phyloP scores from a whole-genome alignment of 1,140 invertebrate genomes.

The Drosophila cardini region DNA sequence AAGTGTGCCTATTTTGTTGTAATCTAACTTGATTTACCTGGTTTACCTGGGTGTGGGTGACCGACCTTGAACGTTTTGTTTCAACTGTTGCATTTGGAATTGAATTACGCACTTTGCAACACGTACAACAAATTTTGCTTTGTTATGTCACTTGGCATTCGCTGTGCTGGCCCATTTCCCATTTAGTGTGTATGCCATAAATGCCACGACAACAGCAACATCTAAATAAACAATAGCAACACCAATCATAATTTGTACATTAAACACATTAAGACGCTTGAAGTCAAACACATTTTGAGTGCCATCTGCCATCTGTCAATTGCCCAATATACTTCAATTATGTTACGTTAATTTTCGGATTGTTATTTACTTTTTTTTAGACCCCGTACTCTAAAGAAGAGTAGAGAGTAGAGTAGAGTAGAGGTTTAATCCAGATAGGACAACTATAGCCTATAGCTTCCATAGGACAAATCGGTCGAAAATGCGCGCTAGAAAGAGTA shows the following conservation, averaged over 20 bases:
- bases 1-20: slow-evolving; percentile 24
- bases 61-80: slow-evolving; percentile 65
- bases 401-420: too few species aligned
- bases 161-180: slow-evolving; percentile 69
- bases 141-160: slow-evolving; percentile 75
- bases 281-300: slow-evolving; percentile 31
- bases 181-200: slow-evolving; percentile 63
- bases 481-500: too few species aligned
- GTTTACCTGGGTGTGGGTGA: slow-evolving; percentile 20
- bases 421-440: too few species aligned
- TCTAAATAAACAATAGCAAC: slow-evolving; percentile 13
- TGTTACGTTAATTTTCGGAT: slow-evolving; percentile 57
- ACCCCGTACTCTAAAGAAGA: too few species aligned
- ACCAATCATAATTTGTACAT: slow-evolving; percentile 74
- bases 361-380: background rate
- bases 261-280: slow-evolving; percentile 69
- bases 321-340: slow-evolving; percentile 50
- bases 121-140: slow-evolving; percentile 55
- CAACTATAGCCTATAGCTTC: too few species aligned
- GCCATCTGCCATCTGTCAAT: slow-evolving; percentile 46
- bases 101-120: slow-evolving; percentile 45
- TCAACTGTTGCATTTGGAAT: slow-evolving; percentile 39
- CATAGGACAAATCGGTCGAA: too few species aligned
- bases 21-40: background rate
- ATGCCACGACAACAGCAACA: slow-evolving; percentile 64